Evolutionary conservation across 2,797 vertebrate genomes (phyloP).

Genomic region (Tiaroga cobitis): DNA sequence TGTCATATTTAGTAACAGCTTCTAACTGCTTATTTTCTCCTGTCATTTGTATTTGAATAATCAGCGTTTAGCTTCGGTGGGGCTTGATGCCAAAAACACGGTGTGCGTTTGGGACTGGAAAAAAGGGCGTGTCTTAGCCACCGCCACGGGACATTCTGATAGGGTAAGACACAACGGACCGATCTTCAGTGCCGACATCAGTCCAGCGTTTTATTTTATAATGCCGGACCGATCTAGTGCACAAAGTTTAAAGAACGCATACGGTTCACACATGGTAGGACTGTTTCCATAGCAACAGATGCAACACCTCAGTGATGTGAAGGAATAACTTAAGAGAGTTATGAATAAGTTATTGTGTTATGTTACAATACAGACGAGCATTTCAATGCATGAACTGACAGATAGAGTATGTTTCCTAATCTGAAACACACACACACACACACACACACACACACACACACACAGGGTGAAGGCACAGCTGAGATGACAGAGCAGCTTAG

Average conservation of each 20-base stretch:
- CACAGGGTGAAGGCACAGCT: not conserved
- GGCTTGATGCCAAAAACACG: constrained; percentile 95
- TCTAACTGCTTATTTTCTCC: not conserved
- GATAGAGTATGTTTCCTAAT: not conserved
- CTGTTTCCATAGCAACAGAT: constrained; percentile 42
- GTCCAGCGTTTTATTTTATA: not conserved
- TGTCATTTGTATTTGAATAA: not conserved
- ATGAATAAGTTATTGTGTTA: constrained; percentile 26
- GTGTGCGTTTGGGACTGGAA: constrained; percentile 97
- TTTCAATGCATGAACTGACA: constrained; percentile 7
- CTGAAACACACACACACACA: not conserved
- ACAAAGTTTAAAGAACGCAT: not conserved
- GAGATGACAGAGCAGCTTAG: constrained; percentile 12
- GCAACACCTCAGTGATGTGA: constrained; percentile 10
- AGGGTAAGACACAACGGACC: constrained; percentile 76
- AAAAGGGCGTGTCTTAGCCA: constrained; percentile 89
- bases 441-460: constrained; percentile 13
- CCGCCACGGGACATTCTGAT: constrained; percentile 93
- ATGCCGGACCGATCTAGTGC: not conserved
- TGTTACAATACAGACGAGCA: not conserved
- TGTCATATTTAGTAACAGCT: not conserved
- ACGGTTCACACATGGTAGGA: not conserved
- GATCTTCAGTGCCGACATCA: not conserved
- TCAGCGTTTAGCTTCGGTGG: constrained; percentile 89
- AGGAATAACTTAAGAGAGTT: constrained; percentile 13